Evolutionary conservation across 2,888 invertebrate genomes (phyloP).

Genomic region (Leptinotarsa juncta): DNA sequence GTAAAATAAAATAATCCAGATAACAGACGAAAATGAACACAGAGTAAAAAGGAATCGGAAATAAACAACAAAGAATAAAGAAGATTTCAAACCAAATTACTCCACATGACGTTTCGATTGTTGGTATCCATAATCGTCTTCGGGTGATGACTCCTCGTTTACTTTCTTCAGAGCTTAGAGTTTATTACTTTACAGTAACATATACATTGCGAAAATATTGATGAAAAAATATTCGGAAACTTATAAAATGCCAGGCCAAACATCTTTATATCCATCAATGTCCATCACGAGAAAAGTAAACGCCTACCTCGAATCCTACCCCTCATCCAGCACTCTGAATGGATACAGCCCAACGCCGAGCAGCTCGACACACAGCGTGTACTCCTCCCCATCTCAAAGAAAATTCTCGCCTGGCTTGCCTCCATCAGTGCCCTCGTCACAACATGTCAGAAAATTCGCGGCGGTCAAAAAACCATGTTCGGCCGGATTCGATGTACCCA

Average conservation of each 20-base stretch:
- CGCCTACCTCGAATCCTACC: conserved; percentile 46
- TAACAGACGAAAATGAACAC: no score
- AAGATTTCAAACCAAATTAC: no score
- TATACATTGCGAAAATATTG: neutral
- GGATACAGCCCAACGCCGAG: conserved; percentile 44
- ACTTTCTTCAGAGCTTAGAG: neutral
- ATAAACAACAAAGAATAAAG: no score
- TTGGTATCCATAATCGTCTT: no score
- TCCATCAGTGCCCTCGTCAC: conserved; percentile 43
- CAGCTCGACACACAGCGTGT: conserved; percentile 40
- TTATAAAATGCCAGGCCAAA: conserved; percentile 35
- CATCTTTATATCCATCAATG: conserved; percentile 29
- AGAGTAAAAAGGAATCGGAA: no score
- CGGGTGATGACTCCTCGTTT: neutral
- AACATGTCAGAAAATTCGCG: conserved; percentile 39
- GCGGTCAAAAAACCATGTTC: conserved; percentile 48
- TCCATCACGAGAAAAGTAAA: conserved; percentile 36
- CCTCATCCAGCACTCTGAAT: conserved; percentile 40
- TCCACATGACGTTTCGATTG: no score
- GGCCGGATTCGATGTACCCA: conserved; percentile 51
- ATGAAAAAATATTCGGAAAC: neutral
- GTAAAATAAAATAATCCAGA: no score
- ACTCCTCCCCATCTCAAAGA: conserved; percentile 32
- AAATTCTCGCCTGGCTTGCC: conserved; percentile 41
- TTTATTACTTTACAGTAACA: neutral